phyloP scores from a whole-genome alignment of 2,113 vertebrate species.

The Pollachius pollachius region DNA sequence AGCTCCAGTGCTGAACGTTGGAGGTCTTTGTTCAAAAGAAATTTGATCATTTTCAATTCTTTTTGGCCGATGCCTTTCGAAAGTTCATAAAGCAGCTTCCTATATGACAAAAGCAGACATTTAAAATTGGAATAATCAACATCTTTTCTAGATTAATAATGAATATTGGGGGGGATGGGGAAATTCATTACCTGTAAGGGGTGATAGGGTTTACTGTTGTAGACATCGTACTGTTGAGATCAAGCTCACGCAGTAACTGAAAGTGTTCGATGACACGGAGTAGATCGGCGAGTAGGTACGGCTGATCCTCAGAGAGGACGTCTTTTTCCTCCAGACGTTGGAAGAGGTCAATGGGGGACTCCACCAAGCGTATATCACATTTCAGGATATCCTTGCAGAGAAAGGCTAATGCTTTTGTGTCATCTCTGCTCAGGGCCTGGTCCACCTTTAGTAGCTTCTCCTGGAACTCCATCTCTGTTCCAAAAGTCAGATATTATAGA shows the following conservation, averaged over 20 bases:
- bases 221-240: neutral
- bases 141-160: neutral
- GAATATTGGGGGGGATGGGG: neutral
- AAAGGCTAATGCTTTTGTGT: constrained; percentile 56
- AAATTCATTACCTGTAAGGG: constrained; percentile 61
- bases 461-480: constrained; percentile 57
- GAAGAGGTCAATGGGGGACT: constrained; percentile 52
- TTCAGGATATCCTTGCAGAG: constrained; percentile 66
- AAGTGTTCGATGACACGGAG: constrained; percentile 39
- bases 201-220: constrained; percentile 29
- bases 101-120: constrained; percentile 29
- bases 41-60: constrained; percentile 57
- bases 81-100: constrained; percentile 64
- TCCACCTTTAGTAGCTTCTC: constrained; percentile 38
- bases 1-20: constrained; percentile 45
- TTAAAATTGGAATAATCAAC: neutral
- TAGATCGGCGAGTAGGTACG: constrained; percentile 62
- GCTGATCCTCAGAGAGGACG: constrained; percentile 37
- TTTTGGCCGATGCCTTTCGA: constrained; percentile 50
- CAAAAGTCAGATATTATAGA: neutral
- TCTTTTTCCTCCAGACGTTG: constrained; percentile 35
- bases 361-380: constrained; percentile 29
- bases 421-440: constrained; percentile 24
- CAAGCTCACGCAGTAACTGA: constrained; percentile 27
- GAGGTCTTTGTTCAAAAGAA: constrained; percentile 40